Percentiles rank a stretch among this genome's conserved stretches.
Conservation (phyloP, 2,113 vertebrate genomes). For the Spilogale gracilis region DNA sequence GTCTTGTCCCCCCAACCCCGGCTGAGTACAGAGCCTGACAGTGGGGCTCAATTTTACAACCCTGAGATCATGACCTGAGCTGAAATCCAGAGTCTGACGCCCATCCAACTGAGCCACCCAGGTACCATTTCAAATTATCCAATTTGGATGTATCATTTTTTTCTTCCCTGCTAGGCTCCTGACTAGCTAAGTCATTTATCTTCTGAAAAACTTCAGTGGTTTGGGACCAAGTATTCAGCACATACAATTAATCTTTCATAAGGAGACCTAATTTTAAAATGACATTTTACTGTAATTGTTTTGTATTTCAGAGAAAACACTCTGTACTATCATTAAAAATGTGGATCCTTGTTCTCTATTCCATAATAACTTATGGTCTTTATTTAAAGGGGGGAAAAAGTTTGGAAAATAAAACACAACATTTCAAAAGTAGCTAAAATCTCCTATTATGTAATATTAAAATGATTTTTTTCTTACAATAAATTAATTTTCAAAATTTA, state of each 20-base stretch:
- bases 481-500: neutral
- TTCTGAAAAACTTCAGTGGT: neutral
- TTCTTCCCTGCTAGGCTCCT: neutral
- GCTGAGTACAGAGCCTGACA: neutral
- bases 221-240: neutral
- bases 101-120: neutral
- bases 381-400: neutral
- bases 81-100: neutral
- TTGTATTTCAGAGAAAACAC: conserved; percentile 33
- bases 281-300: neutral
- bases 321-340: neutral
- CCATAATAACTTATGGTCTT: neutral
- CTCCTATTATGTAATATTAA: neutral
- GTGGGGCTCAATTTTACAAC: neutral
- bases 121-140: neutral
- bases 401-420: neutral
- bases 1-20: neutral
- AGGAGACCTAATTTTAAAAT: conserved; percentile 13
- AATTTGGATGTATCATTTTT: neutral
- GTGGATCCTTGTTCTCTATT: neutral
- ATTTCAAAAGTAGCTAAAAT: neutral
- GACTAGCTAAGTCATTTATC: neutral
- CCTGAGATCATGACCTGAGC: neutral
- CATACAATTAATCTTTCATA: conserved; percentile 15
- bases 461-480: neutral